These are phyloP conservation scores for Smutsia gigantea DNA, from an alignment of 2,797 vertebrate genomes.

Conservation along the genomic window DNA sequence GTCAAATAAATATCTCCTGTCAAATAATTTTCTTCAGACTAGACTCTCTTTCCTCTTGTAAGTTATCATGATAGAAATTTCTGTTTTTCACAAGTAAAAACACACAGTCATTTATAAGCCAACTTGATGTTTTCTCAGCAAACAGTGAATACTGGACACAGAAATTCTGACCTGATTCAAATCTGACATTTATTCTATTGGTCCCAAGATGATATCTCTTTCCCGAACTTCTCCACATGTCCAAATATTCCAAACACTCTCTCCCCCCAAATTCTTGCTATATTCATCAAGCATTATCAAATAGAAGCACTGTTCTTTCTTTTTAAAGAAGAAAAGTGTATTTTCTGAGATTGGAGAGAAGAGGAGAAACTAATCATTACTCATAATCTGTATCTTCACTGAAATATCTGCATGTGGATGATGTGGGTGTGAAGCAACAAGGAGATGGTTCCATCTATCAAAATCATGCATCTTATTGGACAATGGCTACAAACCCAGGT, in stretches of 20 bases:
- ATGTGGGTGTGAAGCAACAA: neutral
- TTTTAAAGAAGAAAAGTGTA: neutral
- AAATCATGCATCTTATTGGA: neutral
- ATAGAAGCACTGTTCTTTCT: neutral
- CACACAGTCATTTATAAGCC: neutral
- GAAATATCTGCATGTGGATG: neutral
- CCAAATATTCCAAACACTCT: neutral
- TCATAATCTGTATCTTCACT: neutral
- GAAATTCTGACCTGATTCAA: constrained; percentile 11
- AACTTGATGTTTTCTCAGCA: neutral
- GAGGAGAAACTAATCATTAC: neutral
- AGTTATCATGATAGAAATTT: neutral
- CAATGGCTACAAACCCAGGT: accelerated
- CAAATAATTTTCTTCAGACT: neutral
- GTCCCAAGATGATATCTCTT: neutral
- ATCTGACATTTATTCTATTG: constrained; percentile 42
- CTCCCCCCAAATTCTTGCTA: neutral
- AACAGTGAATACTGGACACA: neutral
- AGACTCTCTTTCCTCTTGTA: too few species aligned
- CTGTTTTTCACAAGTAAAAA: constrained; percentile 22
- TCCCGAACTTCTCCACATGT: neutral
- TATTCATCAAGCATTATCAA: neutral
- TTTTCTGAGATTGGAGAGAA: neutral
- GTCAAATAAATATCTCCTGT: neutral
- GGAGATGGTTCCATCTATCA: neutral